phyloP scores from a whole-genome alignment of 1,140 invertebrate species.

The Chrysomallon squamiferum region DNA sequence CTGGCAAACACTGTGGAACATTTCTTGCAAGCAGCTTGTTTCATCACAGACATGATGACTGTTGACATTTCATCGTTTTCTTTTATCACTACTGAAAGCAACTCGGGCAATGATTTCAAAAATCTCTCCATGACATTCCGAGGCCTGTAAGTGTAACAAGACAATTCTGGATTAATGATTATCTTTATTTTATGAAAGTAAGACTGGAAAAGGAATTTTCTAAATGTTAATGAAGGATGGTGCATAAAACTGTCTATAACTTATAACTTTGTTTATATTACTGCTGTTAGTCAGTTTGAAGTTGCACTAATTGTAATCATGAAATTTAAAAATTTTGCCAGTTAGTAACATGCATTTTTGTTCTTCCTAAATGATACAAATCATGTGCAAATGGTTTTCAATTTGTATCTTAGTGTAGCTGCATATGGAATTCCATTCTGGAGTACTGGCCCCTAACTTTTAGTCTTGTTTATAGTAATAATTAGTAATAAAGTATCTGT shows the following conservation, averaged over 20 bases:
- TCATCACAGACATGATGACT: neutral
- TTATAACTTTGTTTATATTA: neutral
- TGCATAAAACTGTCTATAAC: neutral
- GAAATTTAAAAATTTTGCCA: too few relatives aligned
- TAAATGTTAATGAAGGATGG: neutral
- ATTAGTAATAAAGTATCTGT: too few relatives aligned
- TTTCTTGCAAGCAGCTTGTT: neutral
- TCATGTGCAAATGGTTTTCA: too few relatives aligned
- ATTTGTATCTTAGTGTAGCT: too few relatives aligned
- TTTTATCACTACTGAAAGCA: neutral
- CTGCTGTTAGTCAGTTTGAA: neutral
- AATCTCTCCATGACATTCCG: neutral
- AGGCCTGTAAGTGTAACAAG: neutral
- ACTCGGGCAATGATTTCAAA: neutral
- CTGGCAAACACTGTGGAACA: neutral
- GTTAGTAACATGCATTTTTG: too few relatives aligned
- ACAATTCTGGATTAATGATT: neutral
- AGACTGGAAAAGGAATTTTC: neutral
- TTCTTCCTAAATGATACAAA: too few relatives aligned
- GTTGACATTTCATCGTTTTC: neutral
- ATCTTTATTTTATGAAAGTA: neutral
- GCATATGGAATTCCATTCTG: too few relatives aligned
- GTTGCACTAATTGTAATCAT: neutral
- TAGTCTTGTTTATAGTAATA: too few relatives aligned
- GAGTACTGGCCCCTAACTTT: too few relatives aligned